These are phyloP conservation scores for Coleophora flavipennella DNA, from an alignment of 2,888 invertebrate genomes.

Conservation along the genomic window DNA sequence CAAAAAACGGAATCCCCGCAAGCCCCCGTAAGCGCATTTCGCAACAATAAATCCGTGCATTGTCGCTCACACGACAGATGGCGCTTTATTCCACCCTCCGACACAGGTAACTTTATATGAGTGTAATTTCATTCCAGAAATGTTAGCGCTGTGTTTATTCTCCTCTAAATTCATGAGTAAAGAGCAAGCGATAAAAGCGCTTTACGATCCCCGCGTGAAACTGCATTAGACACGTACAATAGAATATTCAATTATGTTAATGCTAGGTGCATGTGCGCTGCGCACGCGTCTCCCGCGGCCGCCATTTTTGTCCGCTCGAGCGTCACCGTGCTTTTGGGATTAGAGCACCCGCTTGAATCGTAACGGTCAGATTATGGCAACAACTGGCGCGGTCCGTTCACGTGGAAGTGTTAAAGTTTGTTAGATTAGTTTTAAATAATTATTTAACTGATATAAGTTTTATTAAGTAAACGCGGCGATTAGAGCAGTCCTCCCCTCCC, in stretches of 20 bases:
- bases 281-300: constrained; percentile 34
- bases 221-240: constrained; percentile 60
- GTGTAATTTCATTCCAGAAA: neutral
- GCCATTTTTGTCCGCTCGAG: constrained; percentile 32
- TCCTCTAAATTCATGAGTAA: constrained; percentile 3
- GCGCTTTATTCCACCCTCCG: constrained; percentile 36
- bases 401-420: constrained; percentile 7
- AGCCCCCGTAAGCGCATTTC: constrained; percentile 52
- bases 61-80: constrained; percentile 59
- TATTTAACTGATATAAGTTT: no score
- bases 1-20: constrained; percentile 59
- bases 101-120: constrained; percentile 59
- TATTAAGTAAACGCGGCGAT: no score
- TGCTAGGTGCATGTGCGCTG: constrained; percentile 40
- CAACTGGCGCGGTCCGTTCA: constrained; percentile 8
- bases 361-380: constrained; percentile 37
- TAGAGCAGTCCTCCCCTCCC: no score
- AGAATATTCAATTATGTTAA: constrained; percentile 59
- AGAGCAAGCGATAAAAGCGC: constrained; percentile 24
- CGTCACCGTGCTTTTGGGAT: constrained; percentile 28
- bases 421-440: no score
- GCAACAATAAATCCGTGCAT: constrained; percentile 62
- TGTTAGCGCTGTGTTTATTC: neutral
- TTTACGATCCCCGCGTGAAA: constrained; percentile 34
- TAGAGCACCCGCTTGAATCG: constrained; percentile 35